Evolutionary conservation across 2,888 invertebrate genomes (phyloP).

Genomic region (Venusia cambrica): DNA sequence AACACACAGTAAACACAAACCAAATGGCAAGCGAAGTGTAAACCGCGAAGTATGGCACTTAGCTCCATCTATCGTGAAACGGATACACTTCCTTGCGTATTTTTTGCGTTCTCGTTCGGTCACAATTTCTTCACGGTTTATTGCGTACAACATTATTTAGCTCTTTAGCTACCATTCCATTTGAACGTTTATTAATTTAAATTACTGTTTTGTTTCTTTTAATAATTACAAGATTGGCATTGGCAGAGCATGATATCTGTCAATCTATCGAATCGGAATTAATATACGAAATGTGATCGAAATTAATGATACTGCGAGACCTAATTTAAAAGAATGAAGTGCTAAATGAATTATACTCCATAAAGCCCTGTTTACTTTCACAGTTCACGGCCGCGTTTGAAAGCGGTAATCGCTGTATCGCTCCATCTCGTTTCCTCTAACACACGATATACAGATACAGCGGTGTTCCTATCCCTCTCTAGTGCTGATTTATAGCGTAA

Average conservation of each 20-base stretch:
- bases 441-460: conserved; percentile 21
- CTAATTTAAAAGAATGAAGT: conserved; percentile 40
- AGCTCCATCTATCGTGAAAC: conserved; percentile 41
- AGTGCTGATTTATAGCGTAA: conserved; percentile 60
- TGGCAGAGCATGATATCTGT: conserved; percentile 19
- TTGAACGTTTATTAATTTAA: conserved; percentile 25
- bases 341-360: conserved; percentile 46
- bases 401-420: conserved; percentile 31
- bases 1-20: conserved; percentile 5
- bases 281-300: conserved; percentile 10
- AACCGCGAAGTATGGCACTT: conserved; percentile 10
- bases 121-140: conserved; percentile 26
- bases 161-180: conserved; percentile 26
- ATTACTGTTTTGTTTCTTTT: conserved; percentile 25
- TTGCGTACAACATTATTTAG: conserved; percentile 27
- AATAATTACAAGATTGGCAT: conserved; percentile 30
- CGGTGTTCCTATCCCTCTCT: conserved; percentile 44
- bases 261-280: conserved; percentile 15
- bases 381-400: conserved; percentile 61
- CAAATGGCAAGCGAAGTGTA: conserved; percentile 1
- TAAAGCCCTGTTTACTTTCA: conserved; percentile 61
- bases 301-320: conserved; percentile 22
- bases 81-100: conserved; percentile 26
- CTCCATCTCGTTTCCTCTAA: conserved; percentile 37
- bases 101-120: conserved; percentile 21